These are phyloP conservation scores for Lemur catta DNA, from an alignment of 2,797 vertebrate species.

Conservation along the genomic window DNA sequence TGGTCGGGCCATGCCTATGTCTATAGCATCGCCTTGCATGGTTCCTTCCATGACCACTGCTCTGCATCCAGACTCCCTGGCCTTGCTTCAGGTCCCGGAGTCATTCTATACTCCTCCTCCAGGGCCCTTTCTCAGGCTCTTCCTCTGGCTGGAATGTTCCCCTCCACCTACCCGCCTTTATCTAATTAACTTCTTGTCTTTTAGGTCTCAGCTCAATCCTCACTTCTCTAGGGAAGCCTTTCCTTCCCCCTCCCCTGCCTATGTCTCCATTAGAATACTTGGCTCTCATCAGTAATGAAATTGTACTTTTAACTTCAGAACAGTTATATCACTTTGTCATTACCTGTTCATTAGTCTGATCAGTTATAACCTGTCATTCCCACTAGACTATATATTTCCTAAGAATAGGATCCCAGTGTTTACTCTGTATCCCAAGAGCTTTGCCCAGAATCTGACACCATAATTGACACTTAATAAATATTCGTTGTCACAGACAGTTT, in stretches of 20 bases:
- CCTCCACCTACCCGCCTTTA: neutral
- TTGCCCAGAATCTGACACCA: neutral
- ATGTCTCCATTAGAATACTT: neutral
- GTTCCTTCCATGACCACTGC: neutral
- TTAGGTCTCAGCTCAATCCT: neutral
- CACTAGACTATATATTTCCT: neutral
- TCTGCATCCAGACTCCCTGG: neutral
- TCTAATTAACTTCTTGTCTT: neutral
- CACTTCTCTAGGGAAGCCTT: neutral
- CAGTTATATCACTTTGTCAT: neutral
- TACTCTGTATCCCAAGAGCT: neutral
- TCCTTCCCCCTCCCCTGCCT: neutral
- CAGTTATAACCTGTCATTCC: neutral
- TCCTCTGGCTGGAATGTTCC: neutral
- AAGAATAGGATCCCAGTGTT: neutral
- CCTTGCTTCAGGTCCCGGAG: neutral
- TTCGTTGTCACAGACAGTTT: neutral
- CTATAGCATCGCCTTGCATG: neutral
- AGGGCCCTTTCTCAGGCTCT: neutral
- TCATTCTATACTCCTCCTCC: neutral
- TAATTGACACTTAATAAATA: neutral
- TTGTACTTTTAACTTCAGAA: neutral
- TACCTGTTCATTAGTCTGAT: neutral
- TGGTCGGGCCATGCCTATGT: neutral
- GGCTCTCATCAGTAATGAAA: neutral